Evolutionary conservation across 2,888 invertebrate species (phyloP), one percentile per base, ranked within the genome.

Genomic region (Pollenia labialis): DNA sequence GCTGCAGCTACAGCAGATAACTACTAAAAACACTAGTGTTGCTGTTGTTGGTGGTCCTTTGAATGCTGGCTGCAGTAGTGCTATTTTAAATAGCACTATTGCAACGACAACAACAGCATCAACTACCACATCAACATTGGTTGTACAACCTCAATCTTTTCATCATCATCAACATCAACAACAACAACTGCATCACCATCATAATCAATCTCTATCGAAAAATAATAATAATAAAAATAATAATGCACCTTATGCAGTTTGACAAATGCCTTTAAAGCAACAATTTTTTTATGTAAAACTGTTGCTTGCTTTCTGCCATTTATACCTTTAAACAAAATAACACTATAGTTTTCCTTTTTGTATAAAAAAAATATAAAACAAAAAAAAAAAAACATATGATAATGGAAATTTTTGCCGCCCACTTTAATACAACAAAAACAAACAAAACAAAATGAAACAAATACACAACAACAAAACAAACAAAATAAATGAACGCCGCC

Each of bases 161-260:
- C 74, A 68, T 40, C 58, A 66, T 1, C 52, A 72, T 23, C 44
- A 75, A 0, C 71, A 52, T 12, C 72, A 52, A 3, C 62, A 56
- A 46, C 48, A 44, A 11, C 76, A 16, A 11, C 69, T n/a, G 16
- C 77, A 79, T 32, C 60, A 80, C 23, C 72, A 69, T 79, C 72
- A 66, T 64, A 23, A 76, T 42, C 77, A 79, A 58, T 72, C 84
- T 74, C 75, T 86, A 86, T 56, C 80, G 64, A 83, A 76, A 69
- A 86, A 66, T 80, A 71, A 88, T 83, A 69, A 89, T 74, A 74
- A 81, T 46, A 72, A 58, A 58, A 81, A 66, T 81, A 71, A 88
- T 87, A 89, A 88, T 86, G 89, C 87, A 75, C 82, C 87, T 40
- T 88, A 89, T 86, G 88, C 88, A 85, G 89, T 89, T 87, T 89